Conservation (phyloP, 1,140 invertebrate species). For the Zaprionus gabonicus region DNA sequence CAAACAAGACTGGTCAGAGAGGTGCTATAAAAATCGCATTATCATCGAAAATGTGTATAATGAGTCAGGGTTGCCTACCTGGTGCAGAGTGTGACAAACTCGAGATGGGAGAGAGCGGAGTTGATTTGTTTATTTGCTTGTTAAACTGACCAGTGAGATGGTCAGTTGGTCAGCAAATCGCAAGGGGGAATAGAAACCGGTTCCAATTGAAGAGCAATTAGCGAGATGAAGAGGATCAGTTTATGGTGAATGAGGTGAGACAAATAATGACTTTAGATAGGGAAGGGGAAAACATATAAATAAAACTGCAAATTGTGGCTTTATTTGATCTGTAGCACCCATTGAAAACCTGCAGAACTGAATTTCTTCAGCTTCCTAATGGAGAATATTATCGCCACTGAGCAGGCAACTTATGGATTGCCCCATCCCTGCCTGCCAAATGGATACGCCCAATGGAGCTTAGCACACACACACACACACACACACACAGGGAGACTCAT, state of each 20-base stretch:
- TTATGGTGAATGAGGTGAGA: conserved; percentile 18
- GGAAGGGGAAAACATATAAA: no score
- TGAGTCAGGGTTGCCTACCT: conserved; percentile 33
- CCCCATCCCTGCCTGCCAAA: conserved; percentile 1
- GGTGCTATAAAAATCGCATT: conserved; percentile 70
- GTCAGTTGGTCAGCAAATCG: conserved; percentile 17
- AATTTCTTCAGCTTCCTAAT: not conserved
- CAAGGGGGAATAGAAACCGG: conserved; percentile 21
- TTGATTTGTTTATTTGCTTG: conserved; percentile 35
- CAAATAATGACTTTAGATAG: conserved; percentile 8
- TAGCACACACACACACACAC: conserved; percentile 14
- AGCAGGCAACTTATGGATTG: not conserved
- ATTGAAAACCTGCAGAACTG: not conserved
- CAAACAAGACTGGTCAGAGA: conserved; percentile 37
- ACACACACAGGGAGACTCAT: conserved; percentile 17
- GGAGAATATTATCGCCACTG: conserved; percentile 9
- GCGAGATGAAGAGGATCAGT: conserved; percentile 6
- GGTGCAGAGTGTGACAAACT: conserved; percentile 3
- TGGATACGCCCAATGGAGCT: conserved; percentile 22
- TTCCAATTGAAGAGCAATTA: conserved; percentile 21
- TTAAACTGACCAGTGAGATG: conserved; percentile 36
- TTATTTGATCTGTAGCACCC: not conserved
- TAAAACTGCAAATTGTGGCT: not conserved
- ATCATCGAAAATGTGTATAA: conserved; percentile 68
- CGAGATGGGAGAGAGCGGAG: not conserved